Percentiles rank a stretch among this genome's conserved stretches.
These are phyloP conservation scores for Fragariocoptes setiger DNA, from an alignment of 1,140 invertebrate genomes.

Conservation along the genomic window DNA sequence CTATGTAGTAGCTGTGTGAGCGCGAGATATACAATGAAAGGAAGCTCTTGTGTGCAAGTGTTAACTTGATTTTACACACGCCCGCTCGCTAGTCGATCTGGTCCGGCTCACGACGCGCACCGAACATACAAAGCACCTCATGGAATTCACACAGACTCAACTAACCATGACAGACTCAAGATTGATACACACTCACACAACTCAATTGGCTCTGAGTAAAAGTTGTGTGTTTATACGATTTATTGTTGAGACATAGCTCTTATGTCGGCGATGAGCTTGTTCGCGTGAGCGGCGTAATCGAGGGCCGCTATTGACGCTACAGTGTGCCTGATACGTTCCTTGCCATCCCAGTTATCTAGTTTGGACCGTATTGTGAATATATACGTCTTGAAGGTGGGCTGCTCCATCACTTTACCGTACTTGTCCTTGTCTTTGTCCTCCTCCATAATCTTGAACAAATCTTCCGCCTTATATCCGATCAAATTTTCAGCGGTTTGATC, in stretches of 20 bases:
- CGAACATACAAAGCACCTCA: too few species aligned
- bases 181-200: too few species aligned
- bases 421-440: conserved; percentile 16
- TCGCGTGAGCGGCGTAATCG: conserved; percentile 38
- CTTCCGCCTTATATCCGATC: conserved; percentile 21
- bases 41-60: too few species aligned
- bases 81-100: too few species aligned
- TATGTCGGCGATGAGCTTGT: conserved; percentile 27
- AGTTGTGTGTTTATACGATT: too few species aligned
- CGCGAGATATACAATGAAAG: too few species aligned
- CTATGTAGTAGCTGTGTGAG: too few species aligned
- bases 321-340: conserved; percentile 39
- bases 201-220: too few species aligned
- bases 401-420: conserved; percentile 28
- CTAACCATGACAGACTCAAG: too few species aligned
- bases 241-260: conserved; percentile 5
- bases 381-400: conserved; percentile 40
- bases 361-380: conserved; percentile 49
- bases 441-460: conserved; percentile 12
- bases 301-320: conserved; percentile 30
- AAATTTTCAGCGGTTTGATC: conserved; percentile 50
- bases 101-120: too few species aligned
- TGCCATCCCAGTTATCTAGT: conserved; percentile 66
- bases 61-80: too few species aligned
- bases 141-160: too few species aligned